Conservation (phyloP, 2,888 invertebrate species). For the Hydrotaea diabolus region DNA sequence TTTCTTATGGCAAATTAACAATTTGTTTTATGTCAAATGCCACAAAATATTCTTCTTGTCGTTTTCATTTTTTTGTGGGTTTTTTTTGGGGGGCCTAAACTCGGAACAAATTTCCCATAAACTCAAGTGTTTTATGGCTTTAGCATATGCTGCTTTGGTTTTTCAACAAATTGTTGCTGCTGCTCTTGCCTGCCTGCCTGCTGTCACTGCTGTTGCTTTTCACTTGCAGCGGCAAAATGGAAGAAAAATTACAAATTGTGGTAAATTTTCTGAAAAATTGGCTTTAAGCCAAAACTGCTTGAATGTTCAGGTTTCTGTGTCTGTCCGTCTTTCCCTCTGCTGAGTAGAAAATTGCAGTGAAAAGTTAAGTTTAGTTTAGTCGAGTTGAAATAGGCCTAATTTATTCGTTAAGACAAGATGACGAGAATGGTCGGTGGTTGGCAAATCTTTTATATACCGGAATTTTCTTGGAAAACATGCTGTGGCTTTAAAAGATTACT, state of each 20-base stretch:
- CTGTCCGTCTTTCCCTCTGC: not conserved
- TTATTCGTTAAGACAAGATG: constrained; percentile 4
- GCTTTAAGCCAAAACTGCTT: not conserved
- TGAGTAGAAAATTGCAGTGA: not conserved
- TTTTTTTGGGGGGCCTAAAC: not conserved
- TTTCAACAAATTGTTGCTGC: constrained; percentile 29
- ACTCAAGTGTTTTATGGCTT: constrained; percentile 27
- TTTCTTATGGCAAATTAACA: constrained; percentile 38
- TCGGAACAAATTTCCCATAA: constrained; percentile 24
- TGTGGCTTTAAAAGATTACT: too few relatives aligned
- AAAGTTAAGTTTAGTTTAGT: constrained; percentile 22
- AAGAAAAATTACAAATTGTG: constrained; percentile 28
- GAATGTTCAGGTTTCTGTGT: not conserved
- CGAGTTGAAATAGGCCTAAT: constrained; percentile 2
- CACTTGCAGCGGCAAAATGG: not conserved
- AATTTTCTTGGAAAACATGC: too few relatives aligned
- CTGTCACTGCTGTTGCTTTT: not conserved
- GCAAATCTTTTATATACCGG: too few relatives aligned
- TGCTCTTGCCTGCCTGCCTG: not conserved
- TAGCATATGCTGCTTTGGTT: constrained; percentile 26
- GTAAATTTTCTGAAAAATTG: constrained; percentile 33
- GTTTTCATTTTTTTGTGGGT: not conserved
- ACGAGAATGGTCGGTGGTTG: not conserved
- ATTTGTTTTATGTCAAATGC: constrained; percentile 40
- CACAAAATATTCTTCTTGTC: constrained; percentile 31